Conservation (phyloP, 2,888 invertebrate genomes). For the Sinodicranocentrus sp. region DNA sequence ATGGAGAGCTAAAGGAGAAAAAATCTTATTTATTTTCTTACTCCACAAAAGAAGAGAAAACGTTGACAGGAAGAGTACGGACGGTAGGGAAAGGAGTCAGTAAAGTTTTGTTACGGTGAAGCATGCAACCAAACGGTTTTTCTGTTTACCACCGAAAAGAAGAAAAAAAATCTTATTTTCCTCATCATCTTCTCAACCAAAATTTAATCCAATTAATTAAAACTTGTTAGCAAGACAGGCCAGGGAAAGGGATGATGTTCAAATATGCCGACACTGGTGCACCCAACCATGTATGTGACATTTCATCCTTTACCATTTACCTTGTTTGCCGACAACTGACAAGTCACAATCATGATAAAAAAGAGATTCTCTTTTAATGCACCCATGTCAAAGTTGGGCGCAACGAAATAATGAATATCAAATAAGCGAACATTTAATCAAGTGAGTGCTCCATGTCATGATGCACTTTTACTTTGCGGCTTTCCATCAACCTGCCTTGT, state of each 20-base stretch:
- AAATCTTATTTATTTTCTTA: too few species aligned
- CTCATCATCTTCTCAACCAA: conserved; percentile 29
- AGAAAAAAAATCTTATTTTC: conserved; percentile 33
- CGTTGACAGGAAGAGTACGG: too few species aligned
- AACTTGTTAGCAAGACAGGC: conserved; percentile 23
- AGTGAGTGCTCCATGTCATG: conserved; percentile 11
- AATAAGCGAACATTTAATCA: conserved; percentile 25
- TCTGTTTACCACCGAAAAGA: not conserved
- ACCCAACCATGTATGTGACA: too few species aligned
- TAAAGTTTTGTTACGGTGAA: too few species aligned
- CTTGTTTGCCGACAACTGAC: too few species aligned
- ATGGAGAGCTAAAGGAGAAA: too few species aligned
- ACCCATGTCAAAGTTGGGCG: not conserved
- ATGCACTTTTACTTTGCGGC: not conserved
- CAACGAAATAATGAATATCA: not conserved
- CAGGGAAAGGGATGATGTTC: not conserved
- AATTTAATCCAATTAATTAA: conserved; percentile 58
- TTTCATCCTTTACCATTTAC: too few species aligned
- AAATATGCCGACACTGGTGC: too few species aligned
- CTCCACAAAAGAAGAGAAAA: too few species aligned
- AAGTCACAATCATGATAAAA: too few species aligned
- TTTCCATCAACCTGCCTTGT: not conserved
- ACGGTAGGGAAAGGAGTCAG: too few species aligned
- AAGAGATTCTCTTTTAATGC: not conserved
- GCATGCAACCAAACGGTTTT: too few species aligned